These are phyloP conservation scores for Liopterus haemorrhoidalis DNA, from an alignment of 2,888 invertebrate species.

Conservation along the genomic window DNA sequence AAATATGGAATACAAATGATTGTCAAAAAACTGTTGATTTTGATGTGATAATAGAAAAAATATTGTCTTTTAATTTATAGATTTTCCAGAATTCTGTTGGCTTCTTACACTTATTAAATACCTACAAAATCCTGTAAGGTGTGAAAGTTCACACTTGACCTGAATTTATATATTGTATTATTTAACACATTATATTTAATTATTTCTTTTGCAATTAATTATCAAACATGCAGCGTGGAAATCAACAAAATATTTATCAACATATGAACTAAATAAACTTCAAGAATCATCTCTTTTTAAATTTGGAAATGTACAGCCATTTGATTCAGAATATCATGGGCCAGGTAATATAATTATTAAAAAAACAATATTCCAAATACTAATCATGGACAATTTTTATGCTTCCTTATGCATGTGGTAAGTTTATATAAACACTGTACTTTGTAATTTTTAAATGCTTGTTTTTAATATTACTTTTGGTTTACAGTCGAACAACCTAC, in stretches of 20 bases:
- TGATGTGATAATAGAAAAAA: too few relatives aligned
- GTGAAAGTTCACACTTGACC: too few relatives aligned
- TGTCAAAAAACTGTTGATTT: too few relatives aligned
- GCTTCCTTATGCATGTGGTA: slow-evolving; percentile 15
- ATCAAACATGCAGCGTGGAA: slow-evolving; percentile 35
- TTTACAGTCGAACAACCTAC: slow-evolving; percentile 43
- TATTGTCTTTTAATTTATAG: too few relatives aligned
- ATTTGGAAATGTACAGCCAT: slow-evolving; percentile 54
- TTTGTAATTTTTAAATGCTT: neutral
- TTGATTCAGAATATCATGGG: slow-evolving; percentile 54
- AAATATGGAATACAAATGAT: too few relatives aligned
- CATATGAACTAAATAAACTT: slow-evolving; percentile 29
- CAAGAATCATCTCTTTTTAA: slow-evolving; percentile 45
- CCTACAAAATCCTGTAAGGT: too few relatives aligned
- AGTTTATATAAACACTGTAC: slow-evolving; percentile 7
- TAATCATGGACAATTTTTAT: slow-evolving; percentile 14
- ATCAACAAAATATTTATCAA: slow-evolving; percentile 15
- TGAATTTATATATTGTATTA: too few relatives aligned
- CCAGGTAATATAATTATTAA: slow-evolving; percentile 48
- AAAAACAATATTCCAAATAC: neutral
- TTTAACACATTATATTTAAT: too few relatives aligned
- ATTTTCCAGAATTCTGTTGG: too few relatives aligned
- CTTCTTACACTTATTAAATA: too few relatives aligned
- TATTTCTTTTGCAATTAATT: too few relatives aligned
- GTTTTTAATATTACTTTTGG: slow-evolving; percentile 2